A percentile compares a stretch with the other conserved stretches of the same genome.
These are phyloP conservation scores for Lycaena phlaeas DNA, from an alignment of 2,888 invertebrate species.

Conservation along the genomic window DNA sequence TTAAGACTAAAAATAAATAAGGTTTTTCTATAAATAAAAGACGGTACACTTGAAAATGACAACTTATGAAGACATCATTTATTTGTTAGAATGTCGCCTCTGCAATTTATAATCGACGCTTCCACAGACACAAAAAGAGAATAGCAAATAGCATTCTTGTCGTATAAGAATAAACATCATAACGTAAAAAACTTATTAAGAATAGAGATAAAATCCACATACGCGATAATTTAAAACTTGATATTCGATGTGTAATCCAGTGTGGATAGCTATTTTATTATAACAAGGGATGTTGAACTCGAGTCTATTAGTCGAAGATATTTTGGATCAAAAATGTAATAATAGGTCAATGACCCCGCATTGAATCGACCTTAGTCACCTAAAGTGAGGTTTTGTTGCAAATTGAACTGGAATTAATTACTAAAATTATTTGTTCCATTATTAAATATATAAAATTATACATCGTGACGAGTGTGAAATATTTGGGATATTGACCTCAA, in stretches of 20 bases:
- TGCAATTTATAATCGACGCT: neutral
- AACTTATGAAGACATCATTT: slow-evolving; percentile 5
- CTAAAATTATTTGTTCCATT: too few relatives aligned
- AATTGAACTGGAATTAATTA: too few relatives aligned
- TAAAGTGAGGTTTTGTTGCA: too few relatives aligned
- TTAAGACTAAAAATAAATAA: neutral
- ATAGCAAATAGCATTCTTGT: slow-evolving; percentile 5
- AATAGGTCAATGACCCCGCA: too few relatives aligned
- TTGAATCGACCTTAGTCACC: too few relatives aligned
- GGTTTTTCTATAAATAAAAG: neutral
- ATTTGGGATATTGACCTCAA: too few relatives aligned
- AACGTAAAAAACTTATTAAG: slow-evolving; percentile 7
- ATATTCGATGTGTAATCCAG: neutral
- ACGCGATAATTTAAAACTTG: slow-evolving; percentile 1
- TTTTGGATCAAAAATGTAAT: too few relatives aligned
- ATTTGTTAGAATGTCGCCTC: slow-evolving; percentile 1
- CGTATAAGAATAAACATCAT: slow-evolving; percentile 5
- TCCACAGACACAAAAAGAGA: slow-evolving; percentile 5
- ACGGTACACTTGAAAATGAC: neutral
- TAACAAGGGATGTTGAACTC: neutral
- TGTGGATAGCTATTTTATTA: neutral
- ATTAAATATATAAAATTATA: too few relatives aligned
- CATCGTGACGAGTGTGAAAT: too few relatives aligned
- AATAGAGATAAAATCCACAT: neutral
- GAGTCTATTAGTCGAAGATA: too few relatives aligned